A percentile compares a stretch with the other conserved stretches of the same genome.
Evolutionary conservation across 2,797 vertebrate species (phyloP).

Genomic region (Pogonophryne albipinna): DNA sequence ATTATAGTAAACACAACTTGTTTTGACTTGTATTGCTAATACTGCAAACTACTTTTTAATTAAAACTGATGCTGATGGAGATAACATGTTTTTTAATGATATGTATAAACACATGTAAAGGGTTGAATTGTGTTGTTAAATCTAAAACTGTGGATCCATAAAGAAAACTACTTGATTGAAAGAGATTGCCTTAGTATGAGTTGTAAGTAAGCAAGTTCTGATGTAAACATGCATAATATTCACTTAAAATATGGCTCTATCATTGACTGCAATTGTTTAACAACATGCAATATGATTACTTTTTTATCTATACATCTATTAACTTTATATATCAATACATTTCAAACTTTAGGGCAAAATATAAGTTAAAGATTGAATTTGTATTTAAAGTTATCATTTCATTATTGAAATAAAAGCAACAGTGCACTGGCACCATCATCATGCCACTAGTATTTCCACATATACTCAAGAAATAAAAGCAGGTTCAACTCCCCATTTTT

Average conservation of each 20-base stretch:
- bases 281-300: background rate
- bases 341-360: too few species aligned
- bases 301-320: background rate
- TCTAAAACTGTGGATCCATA: background rate
- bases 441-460: too few species aligned
- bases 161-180: background rate
- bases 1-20: slow-evolving; percentile 55
- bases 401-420: too few species aligned
- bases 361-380: too few species aligned
- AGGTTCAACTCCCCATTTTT: too few species aligned
- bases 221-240: background rate
- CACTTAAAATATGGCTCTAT: background rate
- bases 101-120: too few species aligned
- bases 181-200: too few species aligned
- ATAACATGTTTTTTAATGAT: background rate
- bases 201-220: background rate
- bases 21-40: background rate
- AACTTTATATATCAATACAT: too few species aligned
- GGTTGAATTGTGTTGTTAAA: background rate
- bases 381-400: too few species aligned
- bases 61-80: background rate
- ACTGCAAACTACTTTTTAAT: background rate
- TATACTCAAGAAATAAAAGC: too few species aligned
- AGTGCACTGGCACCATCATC: too few species aligned
- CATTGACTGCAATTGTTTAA: background rate